Conservation (phyloP, 2,797 vertebrate genomes). For the Acestrorhynchus altus region DNA sequence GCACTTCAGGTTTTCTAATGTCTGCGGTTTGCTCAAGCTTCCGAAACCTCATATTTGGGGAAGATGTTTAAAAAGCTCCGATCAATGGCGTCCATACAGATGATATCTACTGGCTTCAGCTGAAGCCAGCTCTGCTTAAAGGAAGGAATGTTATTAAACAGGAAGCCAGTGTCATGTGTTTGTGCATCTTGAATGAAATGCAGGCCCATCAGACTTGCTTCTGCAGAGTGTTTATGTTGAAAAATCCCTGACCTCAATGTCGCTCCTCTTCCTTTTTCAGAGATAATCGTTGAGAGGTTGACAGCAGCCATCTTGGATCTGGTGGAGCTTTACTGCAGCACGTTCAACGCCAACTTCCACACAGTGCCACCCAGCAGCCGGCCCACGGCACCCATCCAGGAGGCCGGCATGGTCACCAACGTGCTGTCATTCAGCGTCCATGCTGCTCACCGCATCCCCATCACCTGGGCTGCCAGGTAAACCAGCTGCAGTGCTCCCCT, state of each 20-base stretch:
- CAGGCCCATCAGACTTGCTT: conserved; percentile 8
- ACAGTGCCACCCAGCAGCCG: conserved; percentile 73
- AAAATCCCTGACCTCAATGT: conserved; percentile 18
- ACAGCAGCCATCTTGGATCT: conserved; percentile 91
- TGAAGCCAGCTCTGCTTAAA: background rate
- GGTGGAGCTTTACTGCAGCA: conserved; percentile 93
- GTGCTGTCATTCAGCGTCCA: conserved; percentile 88
- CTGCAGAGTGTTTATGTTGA: conserved; percentile 24
- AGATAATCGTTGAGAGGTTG: conserved; percentile 88
- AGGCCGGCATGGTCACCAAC: conserved; percentile 84
- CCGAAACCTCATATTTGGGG: background rate
- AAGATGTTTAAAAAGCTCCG: background rate
- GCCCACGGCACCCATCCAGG: conserved; percentile 76
- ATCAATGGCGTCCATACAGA: background rate
- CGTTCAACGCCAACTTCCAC: conserved; percentile 96
- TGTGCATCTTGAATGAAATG: background rate
- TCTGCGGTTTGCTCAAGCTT: too few species aligned
- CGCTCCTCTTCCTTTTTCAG: conserved; percentile 65
- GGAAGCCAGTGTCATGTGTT: conserved; percentile 1
- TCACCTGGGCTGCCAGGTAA: conserved; percentile 94
- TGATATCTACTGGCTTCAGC: background rate
- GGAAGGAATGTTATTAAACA: background rate
- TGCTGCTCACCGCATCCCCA: conserved; percentile 91
- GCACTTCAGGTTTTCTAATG: too few species aligned
- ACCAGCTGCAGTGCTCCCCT: background rate